Conservation (phyloP, 2,113 vertebrate genomes). For the Oncorhynchus gorbuscha region DNA sequence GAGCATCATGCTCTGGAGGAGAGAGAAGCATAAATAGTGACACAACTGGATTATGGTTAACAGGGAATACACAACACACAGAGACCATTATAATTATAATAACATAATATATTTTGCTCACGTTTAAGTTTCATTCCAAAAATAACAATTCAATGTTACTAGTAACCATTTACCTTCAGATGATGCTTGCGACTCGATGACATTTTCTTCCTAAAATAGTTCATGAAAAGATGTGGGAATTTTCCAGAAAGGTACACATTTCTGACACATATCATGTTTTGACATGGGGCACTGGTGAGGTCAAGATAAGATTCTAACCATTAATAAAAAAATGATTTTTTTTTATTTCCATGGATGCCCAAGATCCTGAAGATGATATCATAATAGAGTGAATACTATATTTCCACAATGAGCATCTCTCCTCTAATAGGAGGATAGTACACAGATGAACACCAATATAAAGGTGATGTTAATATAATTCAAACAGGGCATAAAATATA, state of each 20-base stretch:
- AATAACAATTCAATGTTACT: neutral
- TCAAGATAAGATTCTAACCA: too few species aligned
- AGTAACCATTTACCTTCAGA: slow-evolving; percentile 74
- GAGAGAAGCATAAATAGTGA: neutral
- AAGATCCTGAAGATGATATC: too few species aligned
- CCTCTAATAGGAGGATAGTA: too few species aligned
- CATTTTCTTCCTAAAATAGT: slow-evolving; percentile 73
- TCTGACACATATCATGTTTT: too few species aligned
- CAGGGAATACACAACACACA: neutral
- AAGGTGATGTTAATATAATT: neutral
- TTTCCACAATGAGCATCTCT: too few species aligned
- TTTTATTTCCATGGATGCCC: too few species aligned
- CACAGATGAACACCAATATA: neutral
- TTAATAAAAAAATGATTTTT: neutral
- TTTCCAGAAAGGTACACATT: too few species aligned
- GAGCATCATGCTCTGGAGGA: slow-evolving; percentile 80
- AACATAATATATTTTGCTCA: neutral
- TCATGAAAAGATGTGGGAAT: slow-evolving; percentile 2
- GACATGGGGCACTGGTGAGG: too few species aligned
- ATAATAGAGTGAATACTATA: too few species aligned
- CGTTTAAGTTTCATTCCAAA: neutral
- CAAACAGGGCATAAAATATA: neutral
- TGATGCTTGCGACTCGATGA: slow-evolving; percentile 78
- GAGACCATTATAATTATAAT: neutral
- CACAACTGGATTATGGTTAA: neutral